Base-by-base conservation (phyloP, 2,888 invertebrate genomes). In the Euplagia quadripunctaria region DNA sequence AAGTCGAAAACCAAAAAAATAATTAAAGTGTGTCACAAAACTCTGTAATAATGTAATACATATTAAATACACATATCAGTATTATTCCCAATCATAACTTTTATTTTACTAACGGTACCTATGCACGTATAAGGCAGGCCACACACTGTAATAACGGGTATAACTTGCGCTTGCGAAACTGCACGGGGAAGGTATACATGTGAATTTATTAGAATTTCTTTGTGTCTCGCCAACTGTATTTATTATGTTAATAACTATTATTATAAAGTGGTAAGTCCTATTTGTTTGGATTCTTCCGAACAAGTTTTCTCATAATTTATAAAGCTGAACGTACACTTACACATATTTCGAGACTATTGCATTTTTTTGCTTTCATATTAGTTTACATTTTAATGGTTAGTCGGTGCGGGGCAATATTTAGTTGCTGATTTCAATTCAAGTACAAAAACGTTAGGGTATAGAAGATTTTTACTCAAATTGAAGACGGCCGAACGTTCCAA, bases 171-270 rank as follows among this genome's bases (percentile, higher is more conserved):
- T 73, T 81, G 78, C 74, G 79, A 79, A 85, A 82, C 83, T 83
- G 78, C 80, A 83, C 77, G 77, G 75, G 65, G 72, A 70, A 70
- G 80, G 77, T n/a, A n/a, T 81, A 78, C 75, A 72, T 78, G 82
- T 81, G 79, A 83, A 86, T 84, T 86, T 85, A 84, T 86, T 82
- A 75, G 75, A 83, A 80, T 77, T 81, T 82, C 77, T 80, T 76
- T 71, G 71, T 72, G 75, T 65, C 68, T 51, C 64, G 20, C 73
- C 64, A 46, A 58, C 75, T 77, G 71, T 77, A 74, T 73, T 68
- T 73, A 66, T 73, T 70, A 43, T 73, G 16, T 65, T 70, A 65
- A 66, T 17, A 17, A 52, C 68, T 64, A 42, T 51, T 65, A 68
- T 70, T 70, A 72, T 58, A 66, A 70, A 73, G 73, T 72, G 41